Conservation (phyloP, 2,888 invertebrate genomes). For the Drosophila vallismaia region DNA sequence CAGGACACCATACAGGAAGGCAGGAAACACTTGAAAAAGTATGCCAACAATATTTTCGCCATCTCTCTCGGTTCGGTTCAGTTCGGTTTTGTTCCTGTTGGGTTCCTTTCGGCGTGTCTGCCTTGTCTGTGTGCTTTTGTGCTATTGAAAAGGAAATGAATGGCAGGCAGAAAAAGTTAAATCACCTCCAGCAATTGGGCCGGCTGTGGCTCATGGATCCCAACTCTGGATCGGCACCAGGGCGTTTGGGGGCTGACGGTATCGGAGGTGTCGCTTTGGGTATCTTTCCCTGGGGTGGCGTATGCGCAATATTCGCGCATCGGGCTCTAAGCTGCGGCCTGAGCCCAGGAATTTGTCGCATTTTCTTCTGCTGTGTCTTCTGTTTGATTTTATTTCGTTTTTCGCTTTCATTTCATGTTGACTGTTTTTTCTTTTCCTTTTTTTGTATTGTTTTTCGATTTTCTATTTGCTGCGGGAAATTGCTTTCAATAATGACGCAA, state of each 20-base stretch:
- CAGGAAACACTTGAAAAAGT: slow-evolving; percentile 75
- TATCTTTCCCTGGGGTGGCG: slow-evolving; percentile 37
- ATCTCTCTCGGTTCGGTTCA: slow-evolving; percentile 33
- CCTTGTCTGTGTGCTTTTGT: slow-evolving; percentile 56
- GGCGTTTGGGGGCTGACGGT: slow-evolving; percentile 2
- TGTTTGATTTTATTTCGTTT: slow-evolving; percentile 29
- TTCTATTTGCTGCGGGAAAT: slow-evolving; percentile 51
- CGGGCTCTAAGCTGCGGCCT: slow-evolving; percentile 47
- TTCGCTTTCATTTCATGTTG: slow-evolving; percentile 35
- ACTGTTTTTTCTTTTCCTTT: background rate
- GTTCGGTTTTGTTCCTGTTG: background rate
- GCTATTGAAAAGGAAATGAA: slow-evolving; percentile 75
- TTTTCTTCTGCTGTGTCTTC: slow-evolving; percentile 40
- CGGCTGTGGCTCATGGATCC: slow-evolving; percentile 20
- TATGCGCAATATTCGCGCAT: slow-evolving; percentile 64
- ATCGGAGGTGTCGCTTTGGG: slow-evolving; percentile 16
- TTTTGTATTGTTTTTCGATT: slow-evolving; percentile 48
- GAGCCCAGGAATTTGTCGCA: slow-evolving; percentile 58
- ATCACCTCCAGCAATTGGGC: slow-evolving; percentile 69
- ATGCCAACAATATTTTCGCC: slow-evolving; percentile 73
- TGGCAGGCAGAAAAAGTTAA: slow-evolving; percentile 73
- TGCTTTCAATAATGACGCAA: slow-evolving; percentile 55
- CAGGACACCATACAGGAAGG: slow-evolving; percentile 37
- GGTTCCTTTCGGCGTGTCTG: background rate
- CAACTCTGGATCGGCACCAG: slow-evolving; percentile 8